Base-by-base conservation (phyloP, 1,140 invertebrate genomes). In the Achroia grisella region DNA sequence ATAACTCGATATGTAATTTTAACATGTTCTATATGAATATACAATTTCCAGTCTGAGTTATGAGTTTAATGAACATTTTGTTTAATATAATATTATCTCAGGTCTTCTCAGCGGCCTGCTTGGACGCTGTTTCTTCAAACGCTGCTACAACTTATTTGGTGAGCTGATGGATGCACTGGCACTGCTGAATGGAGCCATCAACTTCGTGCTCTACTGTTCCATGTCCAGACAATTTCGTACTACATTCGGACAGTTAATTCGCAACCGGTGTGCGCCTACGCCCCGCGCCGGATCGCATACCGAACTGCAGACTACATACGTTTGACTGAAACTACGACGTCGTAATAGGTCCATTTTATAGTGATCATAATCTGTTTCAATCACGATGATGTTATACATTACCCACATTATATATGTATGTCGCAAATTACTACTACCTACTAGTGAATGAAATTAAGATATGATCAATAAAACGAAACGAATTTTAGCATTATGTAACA, bases 171-270 rank as follows among this genome's bases (percentile, higher is more conserved):
- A 98, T 72, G 90, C 97, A 11, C 80, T 98, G 42, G 97, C 97
- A 0, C 85, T 98, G 4, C 83, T 98, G 43, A 98, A 98, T 83
- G 95, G 94, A 4, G 93, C 95, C 5, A 93, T 98, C 33, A 98
- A 97, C 71, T 98, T 98, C 72, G 92, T 98, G 34, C 88, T 98
- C 4, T 98, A 98, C 73, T 98, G 96, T 57, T 91, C 93, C 14
- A 98, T 98, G 97, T 96, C 94, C 32, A 88, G 93, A 35, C 96
- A 97, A 87, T 98, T 98, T 76, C 88, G 97, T 9, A 89, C 91
- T 31, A 97, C 95, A 0, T 98, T 97, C 69, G 89, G 91, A 2
- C 90, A 91, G 47, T 10, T 83, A 27, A 55, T 79, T 30, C 52
- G 73, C 36, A 69, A 66, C 34, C 59, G 63, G 0, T 83, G 72